Evolutionary conservation across 2,113 vertebrate genomes (phyloP).

Genomic region (Motacilla alba): DNA sequence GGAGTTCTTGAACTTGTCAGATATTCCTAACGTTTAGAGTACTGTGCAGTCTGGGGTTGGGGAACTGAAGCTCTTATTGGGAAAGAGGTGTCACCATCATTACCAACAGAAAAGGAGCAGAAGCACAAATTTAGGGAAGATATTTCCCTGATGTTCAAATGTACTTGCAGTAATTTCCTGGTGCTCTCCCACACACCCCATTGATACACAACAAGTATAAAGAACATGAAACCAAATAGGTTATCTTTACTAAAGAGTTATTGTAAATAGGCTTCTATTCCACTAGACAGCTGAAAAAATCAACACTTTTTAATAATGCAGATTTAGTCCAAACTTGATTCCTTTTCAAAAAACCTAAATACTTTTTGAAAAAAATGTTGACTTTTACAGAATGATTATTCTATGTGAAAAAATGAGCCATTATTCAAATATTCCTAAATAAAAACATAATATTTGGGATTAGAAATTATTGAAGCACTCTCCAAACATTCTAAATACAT

Average conservation of each 20-base stretch:
- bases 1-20: background rate
- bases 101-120: background rate
- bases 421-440: background rate
- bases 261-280: background rate
- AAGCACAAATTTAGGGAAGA: background rate
- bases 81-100: background rate
- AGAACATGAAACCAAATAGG: background rate
- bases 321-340: background rate
- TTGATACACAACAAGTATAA: background rate
- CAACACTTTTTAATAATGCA: background rate
- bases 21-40: background rate
- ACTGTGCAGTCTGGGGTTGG: background rate
- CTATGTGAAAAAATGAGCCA: background rate
- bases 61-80: background rate
- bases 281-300: background rate
- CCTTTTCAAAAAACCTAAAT: background rate
- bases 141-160: background rate
- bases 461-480: background rate
- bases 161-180: background rate
- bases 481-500: background rate
- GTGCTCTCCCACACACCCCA: background rate
- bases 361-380: background rate
- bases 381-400: background rate
- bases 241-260: background rate
- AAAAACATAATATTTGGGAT: background rate